Percentiles rank a stretch among this genome's conserved stretches.
Evolutionary conservation across 2,113 vertebrate species (phyloP).

Genomic region (Columbina picui): DNA sequence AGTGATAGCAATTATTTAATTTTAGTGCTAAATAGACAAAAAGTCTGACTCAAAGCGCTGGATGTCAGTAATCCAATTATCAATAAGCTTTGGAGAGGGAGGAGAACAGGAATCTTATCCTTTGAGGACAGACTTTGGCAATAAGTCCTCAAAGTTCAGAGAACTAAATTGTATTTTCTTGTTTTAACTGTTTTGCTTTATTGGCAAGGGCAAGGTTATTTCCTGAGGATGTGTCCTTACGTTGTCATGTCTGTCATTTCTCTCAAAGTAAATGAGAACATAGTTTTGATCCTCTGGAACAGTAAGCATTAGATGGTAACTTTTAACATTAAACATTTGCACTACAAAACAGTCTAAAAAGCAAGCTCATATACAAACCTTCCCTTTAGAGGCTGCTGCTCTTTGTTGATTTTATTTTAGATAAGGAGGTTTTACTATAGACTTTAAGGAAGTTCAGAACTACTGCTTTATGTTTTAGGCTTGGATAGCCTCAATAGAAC

Average conservation of each 20-base stretch:
- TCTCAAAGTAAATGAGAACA: slow-evolving; percentile 5
- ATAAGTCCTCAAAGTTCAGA: not conserved
- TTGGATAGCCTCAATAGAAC: not conserved
- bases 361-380: slow-evolving; percentile 61
- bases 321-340: not conserved
- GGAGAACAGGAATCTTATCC: slow-evolving; percentile 32
- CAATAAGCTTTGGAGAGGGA: not conserved
- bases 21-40: not conserved
- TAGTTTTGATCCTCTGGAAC: not conserved
- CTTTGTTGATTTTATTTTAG: not conserved
- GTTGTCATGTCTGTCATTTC: not conserved
- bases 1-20: not conserved
- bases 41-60: slow-evolving; percentile 22
- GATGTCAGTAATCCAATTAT: not conserved
- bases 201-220: slow-evolving; percentile 6
- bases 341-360: slow-evolving; percentile 2
- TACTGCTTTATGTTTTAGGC: not conserved
- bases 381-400: slow-evolving; percentile 45
- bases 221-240: not conserved
- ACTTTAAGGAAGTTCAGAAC: slow-evolving; percentile 22
- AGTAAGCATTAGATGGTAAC: not conserved
- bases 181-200: not conserved
- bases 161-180: not conserved
- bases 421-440: slow-evolving; percentile 8
- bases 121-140: not conserved